Base-by-base conservation (phyloP, 2,888 invertebrate genomes). In the Empis stercorea region DNA sequence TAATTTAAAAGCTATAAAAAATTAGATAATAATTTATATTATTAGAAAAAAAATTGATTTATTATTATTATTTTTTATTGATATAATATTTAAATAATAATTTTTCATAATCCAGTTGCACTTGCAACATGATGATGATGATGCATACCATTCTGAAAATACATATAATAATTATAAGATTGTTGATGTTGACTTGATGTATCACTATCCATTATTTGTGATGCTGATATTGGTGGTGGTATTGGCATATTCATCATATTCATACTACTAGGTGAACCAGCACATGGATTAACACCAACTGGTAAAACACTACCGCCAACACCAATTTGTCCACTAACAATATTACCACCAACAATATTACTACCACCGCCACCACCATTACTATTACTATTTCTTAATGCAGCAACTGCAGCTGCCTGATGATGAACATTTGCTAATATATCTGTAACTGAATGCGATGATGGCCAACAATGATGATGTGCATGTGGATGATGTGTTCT, bases 361-460 rank as follows among this genome's bases (percentile, higher is more conserved):
- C n/a, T n/a, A n/a, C n/a, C n/a, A n/a, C n/a, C 14, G 14, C 14
- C 10, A 27, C 40, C 40, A 23, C 27, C 14, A 14, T 53, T 59
- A 2, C 59, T 56, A 47, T 61, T 65, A 34, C 63, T 64, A 51
- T 66, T 66, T 53, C 65, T 65, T 45, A 68, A 47, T 2, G 68
- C 68, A 36, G 55, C 55, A 10, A 56, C 53, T 2, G 66, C 64
- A 3, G 66, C 65, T 50, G 69, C 65, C 11, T 57, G 57, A 52
- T 70, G 70, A 48, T 68, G 68, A 17, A 68, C 65, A 15, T 66
- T 67, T 3, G 75, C 75, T 54, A 76, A 58, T 55, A 76, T 76
- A 55, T 76, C 76, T 44, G 70, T 71, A 3, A 76, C 76, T 10
- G 75, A 74, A 58, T 76, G 76, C 40, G 76, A 73, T 54, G 75